phyloP scores from a whole-genome alignment of 2,888 invertebrate genomes.

The Seira musarum region DNA sequence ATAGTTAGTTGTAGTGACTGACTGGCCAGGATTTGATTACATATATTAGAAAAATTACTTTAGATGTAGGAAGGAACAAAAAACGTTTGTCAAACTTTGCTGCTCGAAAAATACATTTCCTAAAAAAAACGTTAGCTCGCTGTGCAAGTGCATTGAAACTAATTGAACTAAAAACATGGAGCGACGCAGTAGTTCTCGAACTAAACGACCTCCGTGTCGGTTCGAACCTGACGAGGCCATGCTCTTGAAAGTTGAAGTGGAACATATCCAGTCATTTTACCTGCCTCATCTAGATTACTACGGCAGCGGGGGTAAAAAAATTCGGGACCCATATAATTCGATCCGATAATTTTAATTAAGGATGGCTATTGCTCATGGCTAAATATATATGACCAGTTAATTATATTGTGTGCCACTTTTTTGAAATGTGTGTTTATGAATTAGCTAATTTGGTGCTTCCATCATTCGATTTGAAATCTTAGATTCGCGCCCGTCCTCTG shows the following conservation, averaged over 20 bases:
- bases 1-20: no score
- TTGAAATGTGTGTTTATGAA: neutral
- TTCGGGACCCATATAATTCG: no score
- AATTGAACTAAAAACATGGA: no score
- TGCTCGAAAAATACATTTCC: neutral
- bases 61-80: no score
- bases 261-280: neutral
- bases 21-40: no score
- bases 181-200: neutral
- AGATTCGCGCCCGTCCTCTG: neutral
- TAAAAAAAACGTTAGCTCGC: neutral
- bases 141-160: no score
- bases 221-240: no score
- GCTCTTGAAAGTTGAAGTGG: no score
- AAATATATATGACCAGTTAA: neutral
- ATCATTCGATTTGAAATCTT: no score
- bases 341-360: slow-evolving; percentile 14
- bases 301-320: neutral
- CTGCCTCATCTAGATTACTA: neutral
- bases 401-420: neutral
- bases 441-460: neutral
- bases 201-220: neutral
- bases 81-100: neutral
- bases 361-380: neutral
- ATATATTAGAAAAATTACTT: no score